These are phyloP conservation scores for Gymnocephalus cernua DNA, from an alignment of 2,113 vertebrate species.

Conservation along the genomic window DNA sequence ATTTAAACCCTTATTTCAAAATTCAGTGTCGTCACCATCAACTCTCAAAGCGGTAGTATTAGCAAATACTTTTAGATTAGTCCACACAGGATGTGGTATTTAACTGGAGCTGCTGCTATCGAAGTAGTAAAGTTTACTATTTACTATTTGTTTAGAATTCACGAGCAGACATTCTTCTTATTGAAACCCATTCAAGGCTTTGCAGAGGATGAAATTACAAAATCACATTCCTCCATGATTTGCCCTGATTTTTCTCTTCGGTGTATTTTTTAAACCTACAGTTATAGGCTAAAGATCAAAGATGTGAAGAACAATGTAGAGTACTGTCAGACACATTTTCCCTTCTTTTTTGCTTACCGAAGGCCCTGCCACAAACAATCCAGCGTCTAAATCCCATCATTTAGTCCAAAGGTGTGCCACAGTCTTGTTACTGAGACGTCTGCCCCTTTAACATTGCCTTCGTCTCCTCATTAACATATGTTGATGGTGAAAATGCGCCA, in stretches of 20 bases:
- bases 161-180: not conserved
- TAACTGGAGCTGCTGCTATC: not conserved
- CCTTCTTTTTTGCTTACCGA: conserved; percentile 78
- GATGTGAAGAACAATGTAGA: not conserved
- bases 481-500: not conserved
- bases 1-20: not conserved
- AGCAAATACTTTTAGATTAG: conserved; percentile 12
- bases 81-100: conserved; percentile 68
- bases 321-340: not conserved
- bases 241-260: not conserved
- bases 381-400: conserved; percentile 85
- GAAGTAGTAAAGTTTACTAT: not conserved
- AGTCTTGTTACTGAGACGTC: conserved; percentile 16
- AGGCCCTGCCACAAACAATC: conserved; percentile 83
- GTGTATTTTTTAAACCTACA: not conserved
- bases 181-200: not conserved
- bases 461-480: not conserved
- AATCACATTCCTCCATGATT: not conserved
- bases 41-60: conserved; percentile 9
- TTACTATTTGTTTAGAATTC: not conserved
- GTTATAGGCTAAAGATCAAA: not conserved
- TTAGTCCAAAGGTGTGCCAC: conserved; percentile 41
- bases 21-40: not conserved
- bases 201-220: not conserved
- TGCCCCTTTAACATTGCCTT: conserved; percentile 22